phyloP scores from a whole-genome alignment of 2,113 vertebrate genomes.

The Alethe castanea region DNA sequence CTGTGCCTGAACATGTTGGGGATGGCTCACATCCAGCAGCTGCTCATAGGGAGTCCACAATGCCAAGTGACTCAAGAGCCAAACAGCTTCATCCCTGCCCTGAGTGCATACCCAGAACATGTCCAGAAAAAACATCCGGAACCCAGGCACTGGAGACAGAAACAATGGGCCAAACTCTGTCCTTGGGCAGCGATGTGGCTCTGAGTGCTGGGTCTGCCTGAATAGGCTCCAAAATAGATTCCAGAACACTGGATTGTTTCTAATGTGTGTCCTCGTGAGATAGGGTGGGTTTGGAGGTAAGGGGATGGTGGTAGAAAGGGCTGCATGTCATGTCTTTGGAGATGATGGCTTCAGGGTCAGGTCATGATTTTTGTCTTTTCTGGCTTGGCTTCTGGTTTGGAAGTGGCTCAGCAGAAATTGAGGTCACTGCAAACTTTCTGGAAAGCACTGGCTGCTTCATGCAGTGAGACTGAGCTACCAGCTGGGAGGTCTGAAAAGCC shows the following conservation, averaged over 20 bases:
- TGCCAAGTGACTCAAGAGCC: background rate
- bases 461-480: background rate
- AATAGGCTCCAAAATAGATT: background rate
- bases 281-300: background rate
- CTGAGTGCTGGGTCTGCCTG: rapidly evolving
- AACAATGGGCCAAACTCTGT: background rate
- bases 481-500: background rate
- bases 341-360: background rate
- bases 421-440: background rate
- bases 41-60: background rate
- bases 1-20: background rate
- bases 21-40: background rate
- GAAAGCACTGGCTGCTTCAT: background rate
- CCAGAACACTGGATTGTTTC: background rate
- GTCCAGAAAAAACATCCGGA: background rate
- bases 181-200: background rate
- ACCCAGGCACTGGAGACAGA: background rate
- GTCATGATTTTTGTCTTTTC: background rate
- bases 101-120: background rate
- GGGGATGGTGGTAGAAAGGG: background rate
- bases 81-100: background rate
- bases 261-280: background rate
- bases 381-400: background rate
- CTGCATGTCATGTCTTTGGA: rapidly evolving
- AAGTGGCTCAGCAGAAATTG: background rate